Percentiles rank a stretch among this genome's conserved stretches.
Conservation (phyloP, 2,797 vertebrate genomes). For the Stomatorhinus walkeri region DNA sequence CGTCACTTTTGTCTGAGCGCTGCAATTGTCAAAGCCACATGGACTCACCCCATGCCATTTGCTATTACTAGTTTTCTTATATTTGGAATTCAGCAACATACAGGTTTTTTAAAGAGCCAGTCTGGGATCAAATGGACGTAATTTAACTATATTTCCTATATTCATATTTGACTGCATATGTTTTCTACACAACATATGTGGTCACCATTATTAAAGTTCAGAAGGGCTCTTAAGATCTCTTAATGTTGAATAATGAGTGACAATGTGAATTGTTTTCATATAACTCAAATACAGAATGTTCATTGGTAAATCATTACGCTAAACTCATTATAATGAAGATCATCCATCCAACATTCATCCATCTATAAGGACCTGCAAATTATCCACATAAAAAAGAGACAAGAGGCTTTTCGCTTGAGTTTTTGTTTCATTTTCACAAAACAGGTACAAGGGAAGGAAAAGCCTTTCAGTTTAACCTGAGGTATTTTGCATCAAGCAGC, state of each 20-base stretch:
- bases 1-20: background rate
- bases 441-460: slow-evolving; percentile 72
- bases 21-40: background rate
- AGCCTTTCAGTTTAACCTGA: slow-evolving; percentile 75
- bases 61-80: background rate
- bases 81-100: background rate
- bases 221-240: background rate
- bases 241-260: background rate
- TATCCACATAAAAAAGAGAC: background rate
- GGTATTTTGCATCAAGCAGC: slow-evolving; percentile 82
- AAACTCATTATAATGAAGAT: background rate
- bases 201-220: background rate
- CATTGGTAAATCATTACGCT: background rate
- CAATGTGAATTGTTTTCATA: background rate
- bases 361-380: background rate
- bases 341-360: background rate
- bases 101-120: background rate
- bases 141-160: background rate
- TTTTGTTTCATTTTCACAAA: slow-evolving; percentile 75
- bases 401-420: slow-evolving; percentile 57
- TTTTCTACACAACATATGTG: background rate
- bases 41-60: background rate
- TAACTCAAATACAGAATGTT: background rate
- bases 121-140: background rate
- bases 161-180: background rate